phyloP scores from a whole-genome alignment of 1,140 invertebrate genomes.

The Caenorhabditis inopinata region DNA sequence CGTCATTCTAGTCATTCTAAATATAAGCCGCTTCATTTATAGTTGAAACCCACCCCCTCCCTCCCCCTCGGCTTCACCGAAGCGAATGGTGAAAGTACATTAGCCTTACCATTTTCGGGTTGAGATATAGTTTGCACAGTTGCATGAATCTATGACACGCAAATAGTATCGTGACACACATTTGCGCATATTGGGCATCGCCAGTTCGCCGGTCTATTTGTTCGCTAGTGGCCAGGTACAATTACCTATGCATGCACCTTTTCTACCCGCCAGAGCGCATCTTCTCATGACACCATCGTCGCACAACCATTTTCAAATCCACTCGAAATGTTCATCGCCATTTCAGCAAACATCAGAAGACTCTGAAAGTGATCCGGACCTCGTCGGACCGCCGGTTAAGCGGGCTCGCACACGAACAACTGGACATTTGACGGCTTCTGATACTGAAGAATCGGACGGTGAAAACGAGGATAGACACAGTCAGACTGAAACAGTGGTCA shows the following conservation, averaged over 20 bases:
- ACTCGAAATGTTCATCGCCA: background rate
- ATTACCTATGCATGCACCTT: constrained; percentile 19
- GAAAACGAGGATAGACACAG: constrained; percentile 36
- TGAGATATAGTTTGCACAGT: constrained; percentile 32
- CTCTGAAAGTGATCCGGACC: constrained; percentile 40
- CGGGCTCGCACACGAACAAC: background rate
- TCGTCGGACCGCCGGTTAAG: constrained; percentile 32
- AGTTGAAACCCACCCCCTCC: no score
- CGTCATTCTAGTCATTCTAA: no score
- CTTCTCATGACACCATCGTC: constrained; percentile 2
- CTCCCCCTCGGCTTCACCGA: no score
- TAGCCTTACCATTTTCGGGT: constrained; percentile 5
- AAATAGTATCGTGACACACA: constrained; percentile 34
- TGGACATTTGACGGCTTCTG: background rate
- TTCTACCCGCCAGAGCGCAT: background rate
- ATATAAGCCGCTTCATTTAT: no score
- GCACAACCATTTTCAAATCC: background rate
- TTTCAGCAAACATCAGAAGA: constrained; percentile 42
- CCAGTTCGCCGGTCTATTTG: background rate
- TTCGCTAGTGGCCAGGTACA: constrained; percentile 15
- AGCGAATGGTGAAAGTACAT: constrained; percentile 15
- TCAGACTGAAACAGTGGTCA: constrained; percentile 13
- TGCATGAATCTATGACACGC: constrained; percentile 33
- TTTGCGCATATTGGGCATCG: constrained; percentile 26
- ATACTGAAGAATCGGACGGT: constrained; percentile 14